Base-by-base conservation (phyloP, 1,140 invertebrate genomes). In the Nasonia longicornis region DNA sequence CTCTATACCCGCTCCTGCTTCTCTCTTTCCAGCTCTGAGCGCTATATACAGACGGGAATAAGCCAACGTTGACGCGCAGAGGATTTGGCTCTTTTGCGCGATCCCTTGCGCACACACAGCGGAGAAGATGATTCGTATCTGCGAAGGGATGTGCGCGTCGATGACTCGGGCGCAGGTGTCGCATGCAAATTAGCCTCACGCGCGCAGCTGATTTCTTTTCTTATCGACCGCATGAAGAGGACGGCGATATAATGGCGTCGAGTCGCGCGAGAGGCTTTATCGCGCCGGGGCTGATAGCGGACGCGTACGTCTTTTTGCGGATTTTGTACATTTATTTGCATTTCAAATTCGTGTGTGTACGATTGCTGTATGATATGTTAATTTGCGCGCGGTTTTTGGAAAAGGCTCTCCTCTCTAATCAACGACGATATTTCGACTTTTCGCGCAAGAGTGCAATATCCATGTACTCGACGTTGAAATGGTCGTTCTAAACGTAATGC, bases 11-110 rank as follows among this genome's bases (percentile, higher is more conserved):
- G 35, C 35, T 14, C 6, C 45, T 52, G 45, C 4, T 20, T 45
- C 52, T 52, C 87, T 89, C 87, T 58, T 58, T n/a, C 52, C 20
- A 58, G 52, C 20, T 58, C 16, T 58, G 52, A 6, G 16, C 20
- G 16, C 52, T 58, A 16, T 16, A n/a, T 58, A 58, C 2, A 3
- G 2, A 14, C 45, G 45, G 8, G 45, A 11, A 11, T 14, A 48
- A 16, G 12, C 14, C 11, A 16, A 48, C 52, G 52, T 58, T 16
- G 52, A 58, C 52, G 52, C 52, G 52, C 20, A n/a, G 52, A 58
- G 52, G 52, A 58, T 58, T 58, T 58, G 52, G 52, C 52, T 58
- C 52, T 58, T 58, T 58, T n/a, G 20, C 38, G 0, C 1, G 26
- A 26, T 35, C 48, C 48, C 48, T 52, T 14, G 3, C 52, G n/a